Evolutionary conservation across 2,113 vertebrate genomes (phyloP).

Genomic region (Condylura cristata): DNA sequence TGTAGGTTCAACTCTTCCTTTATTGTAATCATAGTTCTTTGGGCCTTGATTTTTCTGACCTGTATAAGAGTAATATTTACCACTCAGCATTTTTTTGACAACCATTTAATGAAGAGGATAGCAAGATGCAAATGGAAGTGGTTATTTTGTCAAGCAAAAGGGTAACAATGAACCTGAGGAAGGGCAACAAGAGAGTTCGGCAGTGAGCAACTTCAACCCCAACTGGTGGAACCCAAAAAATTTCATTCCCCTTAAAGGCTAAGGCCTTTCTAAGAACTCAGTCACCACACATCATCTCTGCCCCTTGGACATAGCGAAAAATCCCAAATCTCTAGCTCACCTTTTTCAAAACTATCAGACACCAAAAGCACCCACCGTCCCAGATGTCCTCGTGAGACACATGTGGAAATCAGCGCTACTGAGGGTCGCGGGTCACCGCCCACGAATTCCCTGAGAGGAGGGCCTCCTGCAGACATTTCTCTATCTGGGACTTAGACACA

Average conservation of each 20-base stretch:
- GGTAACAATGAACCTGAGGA: neutral
- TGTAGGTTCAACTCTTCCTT: neutral
- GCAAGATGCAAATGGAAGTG: neutral
- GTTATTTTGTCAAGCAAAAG: neutral
- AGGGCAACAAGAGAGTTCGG: neutral
- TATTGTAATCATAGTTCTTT: neutral
- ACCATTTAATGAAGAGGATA: conserved; percentile 24
- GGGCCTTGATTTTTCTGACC: neutral
- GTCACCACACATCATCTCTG: neutral
- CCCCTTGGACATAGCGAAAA: neutral
- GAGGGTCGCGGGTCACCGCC: neutral
- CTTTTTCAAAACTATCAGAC: conserved; percentile 24
- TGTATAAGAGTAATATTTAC: conserved; percentile 1
- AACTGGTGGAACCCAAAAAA: neutral
- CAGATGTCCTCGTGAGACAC: neutral
- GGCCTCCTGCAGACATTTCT: neutral
- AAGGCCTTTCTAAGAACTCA: conserved; percentile 9
- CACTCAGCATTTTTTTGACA: neutral
- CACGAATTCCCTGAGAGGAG: neutral
- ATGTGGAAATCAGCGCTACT: neutral
- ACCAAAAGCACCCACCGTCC: neutral
- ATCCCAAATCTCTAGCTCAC: neutral
- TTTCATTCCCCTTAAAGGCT: neutral
- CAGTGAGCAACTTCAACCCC: neutral
- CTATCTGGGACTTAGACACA: neutral